Conservation (phyloP, 2,113 vertebrate species). For the Chaetodon trifascialis region DNA sequence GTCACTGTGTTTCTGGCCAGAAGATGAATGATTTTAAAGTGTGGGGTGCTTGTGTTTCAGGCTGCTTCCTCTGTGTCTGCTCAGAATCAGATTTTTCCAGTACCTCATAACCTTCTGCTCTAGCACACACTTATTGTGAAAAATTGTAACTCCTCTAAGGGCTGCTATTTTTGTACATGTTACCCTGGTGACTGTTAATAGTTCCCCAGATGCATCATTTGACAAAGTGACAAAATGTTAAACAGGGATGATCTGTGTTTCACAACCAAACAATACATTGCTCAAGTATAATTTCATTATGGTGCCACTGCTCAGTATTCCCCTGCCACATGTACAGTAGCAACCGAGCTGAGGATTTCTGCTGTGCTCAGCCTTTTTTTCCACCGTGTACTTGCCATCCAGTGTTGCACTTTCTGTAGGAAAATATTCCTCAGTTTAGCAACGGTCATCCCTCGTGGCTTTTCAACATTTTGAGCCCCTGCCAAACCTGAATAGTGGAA, state of each 20-base stretch:
- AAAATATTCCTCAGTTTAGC: conserved; percentile 54
- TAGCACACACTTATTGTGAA: background rate
- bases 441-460: background rate
- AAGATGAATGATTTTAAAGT: background rate
- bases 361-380: conserved; percentile 31
- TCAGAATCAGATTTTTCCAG: background rate
- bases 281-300: conserved; percentile 16
- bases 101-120: background rate
- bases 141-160: background rate
- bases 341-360: conserved; percentile 17
- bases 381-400: background rate
- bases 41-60: background rate
- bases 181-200: background rate
- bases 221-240: background rate
- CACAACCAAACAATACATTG: conserved; percentile 4
- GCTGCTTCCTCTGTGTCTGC: background rate
- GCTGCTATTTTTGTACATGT: background rate
- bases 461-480: conserved; percentile 27
- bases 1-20: background rate
- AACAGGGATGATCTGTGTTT: conserved; percentile 24
- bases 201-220: background rate
- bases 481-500: conserved; percentile 40
- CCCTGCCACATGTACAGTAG: conserved; percentile 51
- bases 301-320: background rate
- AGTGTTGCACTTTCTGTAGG: conserved; percentile 4